Base-by-base conservation (phyloP, 2,797 vertebrate genomes). In the Corythornis leucogaster region DNA sequence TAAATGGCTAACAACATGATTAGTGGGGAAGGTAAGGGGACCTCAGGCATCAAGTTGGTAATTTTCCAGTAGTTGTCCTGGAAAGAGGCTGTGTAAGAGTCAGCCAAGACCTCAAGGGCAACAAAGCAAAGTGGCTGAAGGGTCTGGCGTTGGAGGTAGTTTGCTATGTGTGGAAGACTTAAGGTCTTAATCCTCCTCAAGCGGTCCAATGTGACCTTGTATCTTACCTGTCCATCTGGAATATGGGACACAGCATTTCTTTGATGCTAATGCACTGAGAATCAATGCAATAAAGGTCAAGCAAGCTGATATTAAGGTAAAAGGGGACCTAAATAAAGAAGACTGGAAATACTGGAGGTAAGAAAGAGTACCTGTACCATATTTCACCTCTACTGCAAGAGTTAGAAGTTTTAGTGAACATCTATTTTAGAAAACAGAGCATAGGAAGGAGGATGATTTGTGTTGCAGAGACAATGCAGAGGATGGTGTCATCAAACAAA, bases 351-450 rank as follows among this genome's bases (percentile, higher is more conserved):
- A 53, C 5, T 54, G 30, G 59, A 85, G 18, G 35, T 28, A 77
- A 76, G n/a, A 67, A 81, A 35, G 20, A 42, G 2, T 38, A 4
- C 7, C 19, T 48, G 16, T 35, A 8, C 26, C 20, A 0, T 63
- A 53, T 89, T 92, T 70, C 57, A 54, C 63, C 8, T n/a, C 17
- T 57, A 82, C 45, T 50, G 50, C 17, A 57, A 18, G 31, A 89
- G 20, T 54, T 64, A 69, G 58, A 74, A 38, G 70, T 76, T 87
- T 89, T 46, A 48, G 19, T 20, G 15, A 35, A 53, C 26, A 31
- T 79, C 53, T 96, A 28, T 93, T 85, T 80, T 85, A 89, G 82
- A 66, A 82, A 81, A 79, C 15, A 91, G 51, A 83, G 35, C 66
- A 31, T 35, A 48, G 42, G 33, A 76, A 74, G 75, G 78, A 85